Evolutionary conservation across 2,888 invertebrate species (phyloP), one percentile per base, ranked within the genome.

Genomic region (Noctua janthina): DNA sequence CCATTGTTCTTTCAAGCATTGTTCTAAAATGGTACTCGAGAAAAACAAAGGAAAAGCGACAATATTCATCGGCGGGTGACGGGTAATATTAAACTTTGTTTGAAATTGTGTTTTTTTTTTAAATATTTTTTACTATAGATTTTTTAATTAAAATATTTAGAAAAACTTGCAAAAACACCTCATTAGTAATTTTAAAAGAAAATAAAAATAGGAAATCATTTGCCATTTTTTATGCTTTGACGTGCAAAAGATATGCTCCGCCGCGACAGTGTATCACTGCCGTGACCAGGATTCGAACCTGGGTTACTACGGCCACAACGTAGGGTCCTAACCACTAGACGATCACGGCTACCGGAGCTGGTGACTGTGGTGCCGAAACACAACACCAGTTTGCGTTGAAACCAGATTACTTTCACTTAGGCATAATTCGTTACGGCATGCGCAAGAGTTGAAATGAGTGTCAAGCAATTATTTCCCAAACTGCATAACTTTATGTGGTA

Each of bases 301-400:
- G 97, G 97, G 97, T 98, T 97, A 97, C 97, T 97, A 97, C 97
- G 97, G 97, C 97, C 97, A 97, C 97, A 97, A 97, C 97, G 97
- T 97, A 97, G 97, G 97, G 97, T 97, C 97, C 97, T 98, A 97
- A 98, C 97, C 97, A 98, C 98, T 98, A 98, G 97, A 98, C 97
- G 97, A 97, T 97, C 97, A 97, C 97, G 97, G 97, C 90, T 89
- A 76, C 69, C 88, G 87, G 97, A 86, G 89, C 84, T 83, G 78
- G 67, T 86, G 67, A 62, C 23, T 35, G 35, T 10, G 0, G 0
- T 2, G 2, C 2, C 35, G 51, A 84, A 87, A 87, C 73, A 43
- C 13, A 23, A 54, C n/a, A 17, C 39, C 49, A 6, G 8, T 11
- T 67, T 54, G 35, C 59, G 49, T 5, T 71, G 0, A 76, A 81